Evolutionary conservation across 2,888 invertebrate species (phyloP).

Genomic region (Drosophila paramelanica): DNA sequence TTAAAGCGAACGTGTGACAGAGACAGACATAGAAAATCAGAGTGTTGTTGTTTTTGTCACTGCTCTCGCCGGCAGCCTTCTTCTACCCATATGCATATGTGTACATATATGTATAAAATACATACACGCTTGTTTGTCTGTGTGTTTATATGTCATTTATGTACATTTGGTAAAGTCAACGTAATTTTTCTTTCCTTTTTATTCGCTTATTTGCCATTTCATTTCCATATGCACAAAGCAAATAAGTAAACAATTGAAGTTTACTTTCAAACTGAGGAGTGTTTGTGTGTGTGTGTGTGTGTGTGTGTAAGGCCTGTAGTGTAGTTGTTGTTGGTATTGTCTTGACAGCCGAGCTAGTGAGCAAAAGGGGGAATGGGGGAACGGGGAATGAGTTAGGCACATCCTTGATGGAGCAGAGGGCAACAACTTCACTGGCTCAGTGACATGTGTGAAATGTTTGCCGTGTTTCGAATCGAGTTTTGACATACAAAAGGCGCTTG

Average conservation of each 20-base stretch:
- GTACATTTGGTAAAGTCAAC: constrained; percentile 67
- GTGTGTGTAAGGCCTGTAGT: constrained; percentile 22
- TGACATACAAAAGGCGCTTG: constrained; percentile 66
- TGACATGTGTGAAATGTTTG: constrained; percentile 76
- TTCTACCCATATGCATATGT: constrained; percentile 9
- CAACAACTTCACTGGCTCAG: constrained; percentile 66
- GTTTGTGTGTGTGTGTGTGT: constrained; percentile 17
- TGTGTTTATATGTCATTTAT: constrained; percentile 31
- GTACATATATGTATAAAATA: background rate
- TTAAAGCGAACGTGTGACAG: constrained; percentile 17
- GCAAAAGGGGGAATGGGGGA: no score
- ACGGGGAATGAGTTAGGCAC: constrained; percentile 6
- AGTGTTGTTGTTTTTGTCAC: constrained; percentile 25
- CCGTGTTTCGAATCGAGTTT: constrained; percentile 50
- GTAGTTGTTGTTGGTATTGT: constrained; percentile 50
- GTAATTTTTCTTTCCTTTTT: constrained; percentile 69
- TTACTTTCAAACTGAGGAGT: constrained; percentile 45
- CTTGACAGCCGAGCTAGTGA: constrained; percentile 54
- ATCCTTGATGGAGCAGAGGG: constrained; percentile 36
- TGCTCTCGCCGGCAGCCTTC: constrained; percentile 18
- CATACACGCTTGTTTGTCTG: constrained; percentile 1
- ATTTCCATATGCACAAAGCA: constrained; percentile 78
- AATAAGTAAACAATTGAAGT: constrained; percentile 72
- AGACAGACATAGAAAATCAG: constrained; percentile 29
- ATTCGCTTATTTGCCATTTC: constrained; percentile 72